Evolutionary conservation across 2,888 invertebrate genomes (phyloP).

Genomic region (Lampropteryx suffumata): DNA sequence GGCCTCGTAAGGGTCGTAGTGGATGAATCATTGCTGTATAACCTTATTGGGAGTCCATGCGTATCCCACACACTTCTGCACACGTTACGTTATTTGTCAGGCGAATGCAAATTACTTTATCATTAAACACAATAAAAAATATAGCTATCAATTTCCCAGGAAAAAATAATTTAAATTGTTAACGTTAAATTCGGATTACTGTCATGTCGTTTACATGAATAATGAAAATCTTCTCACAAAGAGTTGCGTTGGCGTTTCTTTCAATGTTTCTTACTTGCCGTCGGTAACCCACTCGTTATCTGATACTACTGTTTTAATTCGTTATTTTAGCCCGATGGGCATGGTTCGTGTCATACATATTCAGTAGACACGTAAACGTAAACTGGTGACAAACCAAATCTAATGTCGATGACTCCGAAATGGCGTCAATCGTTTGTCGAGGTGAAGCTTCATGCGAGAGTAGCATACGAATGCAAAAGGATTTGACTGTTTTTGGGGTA

Average conservation of each 20-base stretch:
- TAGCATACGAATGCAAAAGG: conserved; percentile 11
- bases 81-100: conserved; percentile 9
- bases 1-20: conserved; percentile 17
- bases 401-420: conserved; percentile 33
- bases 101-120: conserved; percentile 17
- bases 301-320: conserved; percentile 7
- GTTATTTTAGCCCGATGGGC: conserved; percentile 28
- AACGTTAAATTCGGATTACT: too few relatives aligned
- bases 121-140: not conserved
- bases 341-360: conserved; percentile 51
- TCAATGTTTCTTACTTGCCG: not conserved
- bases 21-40: conserved; percentile 36
- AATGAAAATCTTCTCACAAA: not conserved
- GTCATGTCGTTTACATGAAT: too few relatives aligned
- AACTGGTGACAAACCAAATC: conserved; percentile 35
- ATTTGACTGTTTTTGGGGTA: conserved; percentile 1
- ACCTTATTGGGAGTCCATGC: conserved; percentile 36
- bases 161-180: not conserved
- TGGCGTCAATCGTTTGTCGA: conserved; percentile 23
- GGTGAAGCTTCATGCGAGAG: conserved; percentile 18
- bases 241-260: not conserved
- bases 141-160: not conserved
- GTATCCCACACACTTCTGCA: conserved; percentile 25
- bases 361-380: conserved; percentile 43
- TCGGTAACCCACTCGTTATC: not conserved